Conservation (phyloP, 92 coral and sea anemone genomes). For the Bergia puertoricense region DNA sequence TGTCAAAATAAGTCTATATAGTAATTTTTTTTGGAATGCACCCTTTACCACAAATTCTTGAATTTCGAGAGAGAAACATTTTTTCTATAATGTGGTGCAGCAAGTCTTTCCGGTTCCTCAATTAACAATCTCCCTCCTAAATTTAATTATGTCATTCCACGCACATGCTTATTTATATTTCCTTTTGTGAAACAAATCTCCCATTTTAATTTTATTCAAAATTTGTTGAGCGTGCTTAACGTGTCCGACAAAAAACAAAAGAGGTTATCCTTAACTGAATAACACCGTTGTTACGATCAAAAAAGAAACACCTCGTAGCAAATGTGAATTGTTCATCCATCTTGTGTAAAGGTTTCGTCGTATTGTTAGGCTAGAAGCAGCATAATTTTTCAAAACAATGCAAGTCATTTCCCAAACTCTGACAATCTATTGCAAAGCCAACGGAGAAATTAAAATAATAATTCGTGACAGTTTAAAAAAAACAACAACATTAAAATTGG, state of each 20-base stretch:
- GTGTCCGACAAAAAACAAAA: conserved; percentile 7
- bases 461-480: not conserved
- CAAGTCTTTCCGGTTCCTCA: too few relatives aligned
- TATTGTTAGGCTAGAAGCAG: not conserved
- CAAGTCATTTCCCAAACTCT: not conserved
- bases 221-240: not conserved
- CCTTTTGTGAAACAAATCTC: conserved; percentile 11
- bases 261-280: conserved; percentile 15
- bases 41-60: too few relatives aligned
- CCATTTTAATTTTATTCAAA: conserved; percentile 10
- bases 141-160: not conserved
- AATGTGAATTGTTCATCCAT: not conserved
- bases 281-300: conserved; percentile 1
- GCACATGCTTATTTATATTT: not conserved
- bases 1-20: too few relatives aligned
- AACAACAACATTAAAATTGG: not conserved
- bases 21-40: too few relatives aligned
- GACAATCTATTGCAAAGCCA: not conserved
- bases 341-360: not conserved
- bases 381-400: not conserved
- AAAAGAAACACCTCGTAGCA: not conserved
- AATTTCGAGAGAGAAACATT: too few relatives aligned
- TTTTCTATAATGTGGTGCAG: too few relatives aligned
- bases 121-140: not conserved
- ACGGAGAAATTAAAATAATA: not conserved